These are phyloP conservation scores for Aeoliscus strigatus DNA, from an alignment of 2,797 vertebrate species.

Conservation along the genomic window DNA sequence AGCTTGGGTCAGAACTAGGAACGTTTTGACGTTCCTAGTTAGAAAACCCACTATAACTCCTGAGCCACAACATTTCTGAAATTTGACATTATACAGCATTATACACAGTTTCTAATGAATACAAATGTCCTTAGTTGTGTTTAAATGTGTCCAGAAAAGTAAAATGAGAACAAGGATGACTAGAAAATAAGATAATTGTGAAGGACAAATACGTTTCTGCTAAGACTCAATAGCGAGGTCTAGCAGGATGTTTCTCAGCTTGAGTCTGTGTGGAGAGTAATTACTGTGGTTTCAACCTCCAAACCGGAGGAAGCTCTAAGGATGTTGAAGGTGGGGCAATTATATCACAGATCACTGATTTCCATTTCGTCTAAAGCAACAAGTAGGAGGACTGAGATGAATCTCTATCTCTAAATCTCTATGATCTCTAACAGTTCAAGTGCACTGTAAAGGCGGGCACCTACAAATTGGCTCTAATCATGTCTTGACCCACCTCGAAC, in stretches of 20 bases:
- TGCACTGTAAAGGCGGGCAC: conserved; percentile 1
- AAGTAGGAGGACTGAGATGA: conserved; percentile 4
- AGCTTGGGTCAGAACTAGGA: no score
- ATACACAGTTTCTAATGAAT: no score
- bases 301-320: not conserved
- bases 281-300: not conserved
- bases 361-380: conserved; percentile 9
- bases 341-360: conserved; percentile 11
- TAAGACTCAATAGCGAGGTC: no score
- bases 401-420: not conserved
- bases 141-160: no score
- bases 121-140: no score
- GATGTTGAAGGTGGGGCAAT: not conserved
- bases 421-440: conserved; percentile 15
- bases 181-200: no score
- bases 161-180: no score
- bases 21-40: no score
- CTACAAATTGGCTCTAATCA: conserved; percentile 24
- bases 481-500: conserved; percentile 22
- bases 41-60: no score
- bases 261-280: conserved; percentile 9
- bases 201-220: no score
- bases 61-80: no score
- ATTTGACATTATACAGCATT: no score
- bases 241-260: not conserved